A percentile compares a stretch with the other conserved stretches of the same genome.
These are phyloP conservation scores for Sebastes diploproa DNA, from an alignment of 2,797 vertebrate species.

Conservation along the genomic window DNA sequence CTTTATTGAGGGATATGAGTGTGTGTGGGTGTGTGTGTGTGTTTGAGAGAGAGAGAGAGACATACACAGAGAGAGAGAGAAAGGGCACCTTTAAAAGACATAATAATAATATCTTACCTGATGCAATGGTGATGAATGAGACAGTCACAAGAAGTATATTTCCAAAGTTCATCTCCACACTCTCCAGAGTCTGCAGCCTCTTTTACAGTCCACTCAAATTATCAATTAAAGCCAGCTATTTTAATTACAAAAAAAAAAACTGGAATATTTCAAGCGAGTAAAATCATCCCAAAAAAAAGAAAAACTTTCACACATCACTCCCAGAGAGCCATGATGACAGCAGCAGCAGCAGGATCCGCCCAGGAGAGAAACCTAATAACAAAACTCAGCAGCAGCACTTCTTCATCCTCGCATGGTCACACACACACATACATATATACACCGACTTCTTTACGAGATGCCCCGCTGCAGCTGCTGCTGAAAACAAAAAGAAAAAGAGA, in stretches of 20 bases:
- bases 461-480: not conserved
- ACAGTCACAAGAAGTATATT: slow-evolving; percentile 63
- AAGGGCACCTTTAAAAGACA: not conserved
- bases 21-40: not conserved
- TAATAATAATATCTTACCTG: slow-evolving; percentile 57
- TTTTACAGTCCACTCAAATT: slow-evolving; percentile 6
- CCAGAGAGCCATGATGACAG: slow-evolving; percentile 31
- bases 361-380: slow-evolving; percentile 55
- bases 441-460: slow-evolving; percentile 26
- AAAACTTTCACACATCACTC: slow-evolving; percentile 71
- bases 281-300: slow-evolving; percentile 29
- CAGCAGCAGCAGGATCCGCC: slow-evolving; percentile 49
- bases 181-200: slow-evolving; percentile 38
- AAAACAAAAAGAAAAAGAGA: not conserved
- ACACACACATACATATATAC: not conserved
- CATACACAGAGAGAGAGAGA: not conserved
- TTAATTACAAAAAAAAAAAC: slow-evolving; percentile 20
- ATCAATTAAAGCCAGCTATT: slow-evolving; percentile 8
- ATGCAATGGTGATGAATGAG: slow-evolving; percentile 55
- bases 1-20: not conserved
- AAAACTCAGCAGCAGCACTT: slow-evolving; percentile 70
- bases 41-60: not conserved
- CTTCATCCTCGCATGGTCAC: slow-evolving; percentile 42
- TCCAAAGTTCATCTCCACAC: slow-evolving; percentile 75
- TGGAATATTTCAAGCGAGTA: slow-evolving; percentile 48